Evolutionary conservation across 2,797 vertebrate genomes (phyloP), one percentile per base, ranked within the genome.

Genomic region (Psittacula derbiana): DNA sequence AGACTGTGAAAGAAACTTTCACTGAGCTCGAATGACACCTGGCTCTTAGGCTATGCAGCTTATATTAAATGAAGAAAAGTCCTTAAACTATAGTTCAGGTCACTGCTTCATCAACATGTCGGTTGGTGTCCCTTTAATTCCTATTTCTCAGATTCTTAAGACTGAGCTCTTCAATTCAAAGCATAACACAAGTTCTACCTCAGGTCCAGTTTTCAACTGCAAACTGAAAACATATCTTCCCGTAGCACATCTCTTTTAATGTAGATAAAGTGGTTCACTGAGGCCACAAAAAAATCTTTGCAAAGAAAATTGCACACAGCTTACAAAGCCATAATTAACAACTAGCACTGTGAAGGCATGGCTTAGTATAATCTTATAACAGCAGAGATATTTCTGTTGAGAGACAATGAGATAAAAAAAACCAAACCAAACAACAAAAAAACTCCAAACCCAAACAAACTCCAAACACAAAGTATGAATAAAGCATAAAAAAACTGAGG

Each of bases 1-100:
- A 62, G 10, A 44, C 13, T 49, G n/a, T 88, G 83, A 93, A 86
- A 95, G 88, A 76, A 95, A 86, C 64, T 89, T 88, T 95, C 80
- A 44, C 7, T 38, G 43, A 92, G 55, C 55, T 76, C 16, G 49
- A 31, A 81, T 84, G 67, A 80, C 71, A 57, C 38, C 73, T 79
- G 36, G 41, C 6, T 88, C 11, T 66, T 66, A 40, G 53, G 50
- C 23, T 86, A 25, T 43, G 20, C 21, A 90, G 18, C 27, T 91
- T 84, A 80, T 27, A 28, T 60, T 70, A 86, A 50, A 84, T 24
- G 46, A 72, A 91, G 24, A 75, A 78, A 64, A 62, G 33, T 50
- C 76, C 60, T 90, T 94, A 81, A 91, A 86, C 18, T 65, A 28
- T 24, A 73, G 36, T 73, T 93, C 74, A 80, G 64, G 91, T 95